phyloP scores from a whole-genome alignment of 1,140 invertebrate species.

The Bathynomus jamesi region DNA sequence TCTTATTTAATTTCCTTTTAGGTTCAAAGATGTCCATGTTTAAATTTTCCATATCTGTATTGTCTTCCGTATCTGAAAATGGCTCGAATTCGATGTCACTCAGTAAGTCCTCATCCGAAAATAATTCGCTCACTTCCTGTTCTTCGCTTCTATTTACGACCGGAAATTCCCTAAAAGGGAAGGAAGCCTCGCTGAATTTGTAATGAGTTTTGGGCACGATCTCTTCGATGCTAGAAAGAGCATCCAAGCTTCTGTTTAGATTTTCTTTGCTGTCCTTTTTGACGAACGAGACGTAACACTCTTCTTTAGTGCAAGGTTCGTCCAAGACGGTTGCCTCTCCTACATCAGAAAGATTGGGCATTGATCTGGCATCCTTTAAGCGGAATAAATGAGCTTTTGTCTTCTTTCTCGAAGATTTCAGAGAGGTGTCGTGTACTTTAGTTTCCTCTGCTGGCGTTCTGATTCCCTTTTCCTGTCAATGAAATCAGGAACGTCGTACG shows the following conservation, averaged over 20 bases:
- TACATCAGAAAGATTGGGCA: constrained; percentile 27
- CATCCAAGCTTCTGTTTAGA: not conserved
- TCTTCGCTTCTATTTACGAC: constrained; percentile 18
- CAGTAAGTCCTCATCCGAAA: constrained; percentile 28
- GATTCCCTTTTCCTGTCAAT: too few relatives aligned
- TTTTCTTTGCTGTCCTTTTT: not conserved
- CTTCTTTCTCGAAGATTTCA: too few relatives aligned
- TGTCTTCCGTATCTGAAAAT: constrained; percentile 32
- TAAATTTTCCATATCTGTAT: constrained; percentile 31
- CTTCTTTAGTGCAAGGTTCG: not conserved
- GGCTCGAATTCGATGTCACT: constrained; percentile 25
- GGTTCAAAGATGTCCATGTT: constrained; percentile 32
- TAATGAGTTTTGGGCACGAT: constrained; percentile 26
- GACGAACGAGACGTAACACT: not conserved
- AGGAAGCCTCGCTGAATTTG: constrained; percentile 25
- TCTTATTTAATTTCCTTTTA: constrained; percentile 3
- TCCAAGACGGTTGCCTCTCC: constrained; percentile 19
- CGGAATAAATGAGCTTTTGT: too few relatives aligned
- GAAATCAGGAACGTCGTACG: too few relatives aligned
- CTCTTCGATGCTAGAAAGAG: constrained; percentile 13
- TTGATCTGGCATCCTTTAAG: constrained; percentile 22
- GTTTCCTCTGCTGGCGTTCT: too few relatives aligned
- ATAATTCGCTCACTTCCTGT: constrained; percentile 27
- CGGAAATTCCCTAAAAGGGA: constrained; percentile 6
- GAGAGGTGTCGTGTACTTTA: too few relatives aligned